Evolutionary conservation across 1,140 invertebrate species (phyloP).

Genomic region (Thaumetopoea pityocampa): DNA sequence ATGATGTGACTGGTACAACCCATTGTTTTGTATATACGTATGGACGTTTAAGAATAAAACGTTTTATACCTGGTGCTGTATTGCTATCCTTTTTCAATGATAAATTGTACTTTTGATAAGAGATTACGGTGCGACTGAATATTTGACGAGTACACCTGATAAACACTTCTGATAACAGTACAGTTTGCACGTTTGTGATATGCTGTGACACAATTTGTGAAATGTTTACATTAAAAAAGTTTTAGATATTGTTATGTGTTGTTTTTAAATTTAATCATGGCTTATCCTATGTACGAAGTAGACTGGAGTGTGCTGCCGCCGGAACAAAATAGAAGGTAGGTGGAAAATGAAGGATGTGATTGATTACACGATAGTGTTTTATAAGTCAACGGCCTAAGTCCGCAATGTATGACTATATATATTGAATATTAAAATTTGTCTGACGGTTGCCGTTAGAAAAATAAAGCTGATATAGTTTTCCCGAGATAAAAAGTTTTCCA

Average conservation of each 20-base stretch:
- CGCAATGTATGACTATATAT: no score
- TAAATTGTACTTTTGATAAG: constrained; percentile 73
- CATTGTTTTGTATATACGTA: constrained; percentile 70
- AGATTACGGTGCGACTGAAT: constrained; percentile 70
- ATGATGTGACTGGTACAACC: constrained; percentile 52
- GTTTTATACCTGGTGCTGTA: constrained; percentile 51
- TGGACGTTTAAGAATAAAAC: constrained; percentile 70
- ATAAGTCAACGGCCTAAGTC: no score
- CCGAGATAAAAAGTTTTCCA: constrained; percentile 37
- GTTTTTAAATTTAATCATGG: constrained; percentile 45
- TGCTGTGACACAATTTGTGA: constrained; percentile 53
- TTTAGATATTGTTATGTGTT: constrained; percentile 34
- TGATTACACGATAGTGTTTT: constrained; percentile 5
- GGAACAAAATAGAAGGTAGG: constrained; percentile 88
- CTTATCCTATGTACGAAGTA: constrained; percentile 80
- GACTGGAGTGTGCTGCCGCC: constrained; percentile 89
- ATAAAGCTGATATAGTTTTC: constrained; percentile 20
- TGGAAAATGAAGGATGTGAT: constrained; percentile 13
- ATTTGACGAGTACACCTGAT: constrained; percentile 69
- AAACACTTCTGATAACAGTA: constrained; percentile 69
- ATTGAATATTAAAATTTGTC: no score
- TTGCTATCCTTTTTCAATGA: constrained; percentile 74
- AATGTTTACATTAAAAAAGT: constrained; percentile 54
- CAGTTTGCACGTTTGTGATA: constrained; percentile 56
- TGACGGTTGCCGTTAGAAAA: constrained; percentile 1